These are phyloP conservation scores for Oncorhynchus kisutch DNA, from an alignment of 2,113 vertebrate genomes.

Conservation along the genomic window DNA sequence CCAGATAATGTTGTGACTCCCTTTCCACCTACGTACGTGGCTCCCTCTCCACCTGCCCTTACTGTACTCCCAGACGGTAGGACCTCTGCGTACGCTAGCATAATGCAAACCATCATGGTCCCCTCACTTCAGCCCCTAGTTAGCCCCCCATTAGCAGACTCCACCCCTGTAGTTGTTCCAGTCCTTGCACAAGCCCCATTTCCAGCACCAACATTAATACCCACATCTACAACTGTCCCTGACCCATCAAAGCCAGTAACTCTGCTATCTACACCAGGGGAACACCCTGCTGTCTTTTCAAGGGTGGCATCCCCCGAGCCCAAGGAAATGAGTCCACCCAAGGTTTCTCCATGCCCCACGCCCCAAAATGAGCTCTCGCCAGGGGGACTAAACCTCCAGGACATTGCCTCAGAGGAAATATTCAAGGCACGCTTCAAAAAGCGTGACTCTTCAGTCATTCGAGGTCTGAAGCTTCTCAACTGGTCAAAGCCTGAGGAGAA, in stretches of 20 bases:
- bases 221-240: slow-evolving; percentile 6
- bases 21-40: slow-evolving; percentile 35
- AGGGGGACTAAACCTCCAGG: slow-evolving; percentile 69
- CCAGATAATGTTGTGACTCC: slow-evolving; percentile 15
- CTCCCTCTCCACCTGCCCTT: slow-evolving; percentile 50
- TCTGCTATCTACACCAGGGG: slow-evolving; percentile 43
- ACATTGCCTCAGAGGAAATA: slow-evolving; percentile 91
- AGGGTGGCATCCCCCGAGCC: slow-evolving; percentile 75
- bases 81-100: slow-evolving; percentile 85
- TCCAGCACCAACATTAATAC: too few species aligned
- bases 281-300: slow-evolving; percentile 77
- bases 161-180: slow-evolving; percentile 33
- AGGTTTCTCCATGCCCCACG: slow-evolving; percentile 34
- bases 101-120: slow-evolving; percentile 87
- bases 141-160: slow-evolving; percentile 17
- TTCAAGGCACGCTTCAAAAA: slow-evolving; percentile 95
- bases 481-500: slow-evolving; percentile 87
- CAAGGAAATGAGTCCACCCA: slow-evolving; percentile 74
- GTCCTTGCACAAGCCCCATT: slow-evolving; percentile 6
- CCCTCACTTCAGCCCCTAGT: slow-evolving; percentile 52
- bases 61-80: slow-evolving; percentile 76
- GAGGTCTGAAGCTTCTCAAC: slow-evolving; percentile 85
- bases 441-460: slow-evolving; percentile 85
- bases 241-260: slow-evolving; percentile 36
- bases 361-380: slow-evolving; percentile 49